phyloP scores from a whole-genome alignment of 2,113 vertebrate genomes.

The Eulemur macaco region DNA sequence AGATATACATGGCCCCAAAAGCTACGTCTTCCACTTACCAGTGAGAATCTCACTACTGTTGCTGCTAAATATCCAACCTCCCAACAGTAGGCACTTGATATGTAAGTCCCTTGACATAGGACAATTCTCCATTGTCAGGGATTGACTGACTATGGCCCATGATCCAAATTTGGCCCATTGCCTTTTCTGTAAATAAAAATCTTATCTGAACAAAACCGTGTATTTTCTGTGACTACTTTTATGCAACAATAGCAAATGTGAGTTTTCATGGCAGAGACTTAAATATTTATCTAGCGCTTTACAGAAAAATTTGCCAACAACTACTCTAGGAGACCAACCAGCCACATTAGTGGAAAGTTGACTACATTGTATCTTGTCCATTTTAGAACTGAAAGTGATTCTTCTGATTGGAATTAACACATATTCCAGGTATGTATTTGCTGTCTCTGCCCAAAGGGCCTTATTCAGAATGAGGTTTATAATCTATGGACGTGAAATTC shows the following conservation, averaged over 20 bases:
- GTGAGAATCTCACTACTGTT: not conserved
- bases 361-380: not conserved
- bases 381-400: not conserved
- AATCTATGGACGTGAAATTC: not conserved
- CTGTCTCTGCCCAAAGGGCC: not conserved
- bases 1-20: not conserved
- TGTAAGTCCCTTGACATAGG: no score
- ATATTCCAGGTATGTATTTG: not conserved
- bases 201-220: not conserved
- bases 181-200: not conserved
- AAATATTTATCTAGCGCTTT: not conserved
- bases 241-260: not conserved
- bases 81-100: not conserved
- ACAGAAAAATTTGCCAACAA: not conserved
- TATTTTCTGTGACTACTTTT: not conserved
- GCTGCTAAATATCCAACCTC: not conserved
- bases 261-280: not conserved
- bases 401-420: not conserved
- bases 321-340: not conserved
- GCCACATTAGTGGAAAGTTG: not conserved
- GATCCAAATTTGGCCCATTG: not conserved
- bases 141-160: not conserved
- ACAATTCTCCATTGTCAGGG: not conserved
- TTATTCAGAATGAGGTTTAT: not conserved
- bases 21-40: not conserved